Conservation (phyloP, 2,113 vertebrate species). For the Pelobates fuscus region DNA sequence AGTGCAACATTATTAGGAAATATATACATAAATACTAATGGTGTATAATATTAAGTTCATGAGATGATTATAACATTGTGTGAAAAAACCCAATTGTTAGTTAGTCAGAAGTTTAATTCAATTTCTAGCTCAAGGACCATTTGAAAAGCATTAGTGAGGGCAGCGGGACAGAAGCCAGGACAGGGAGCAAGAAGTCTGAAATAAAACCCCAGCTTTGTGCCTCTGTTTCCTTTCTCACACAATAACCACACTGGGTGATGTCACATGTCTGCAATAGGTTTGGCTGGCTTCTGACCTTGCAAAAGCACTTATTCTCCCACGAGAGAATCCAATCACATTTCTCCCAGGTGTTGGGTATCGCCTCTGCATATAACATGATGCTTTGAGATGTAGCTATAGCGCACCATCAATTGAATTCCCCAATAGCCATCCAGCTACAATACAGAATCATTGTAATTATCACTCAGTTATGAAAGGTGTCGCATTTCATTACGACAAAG, state of each 20-base stretch:
- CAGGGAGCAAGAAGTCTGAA: neutral
- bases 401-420: too few relatives aligned
- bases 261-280: neutral
- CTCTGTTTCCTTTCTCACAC: neutral
- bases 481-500: too few relatives aligned
- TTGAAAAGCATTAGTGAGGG: neutral
- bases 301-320: neutral
- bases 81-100: too few relatives aligned
- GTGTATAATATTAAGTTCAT: too few relatives aligned
- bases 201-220: neutral
- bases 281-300: slow-evolving; percentile 2
- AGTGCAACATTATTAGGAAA: too few relatives aligned
- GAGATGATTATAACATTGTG: too few relatives aligned
- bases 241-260: neutral
- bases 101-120: too few relatives aligned
- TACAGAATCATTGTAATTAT: too few relatives aligned
- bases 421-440: too few relatives aligned
- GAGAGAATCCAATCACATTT: neutral
- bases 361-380: neutral
- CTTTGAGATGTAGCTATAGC: too few relatives aligned
- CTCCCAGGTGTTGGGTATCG: neutral
- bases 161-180: neutral
- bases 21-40: too few relatives aligned
- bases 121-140: neutral
- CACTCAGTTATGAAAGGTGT: too few relatives aligned